Conservation (phyloP, 2,797 vertebrate species). For the Euthynnus affinis region DNA sequence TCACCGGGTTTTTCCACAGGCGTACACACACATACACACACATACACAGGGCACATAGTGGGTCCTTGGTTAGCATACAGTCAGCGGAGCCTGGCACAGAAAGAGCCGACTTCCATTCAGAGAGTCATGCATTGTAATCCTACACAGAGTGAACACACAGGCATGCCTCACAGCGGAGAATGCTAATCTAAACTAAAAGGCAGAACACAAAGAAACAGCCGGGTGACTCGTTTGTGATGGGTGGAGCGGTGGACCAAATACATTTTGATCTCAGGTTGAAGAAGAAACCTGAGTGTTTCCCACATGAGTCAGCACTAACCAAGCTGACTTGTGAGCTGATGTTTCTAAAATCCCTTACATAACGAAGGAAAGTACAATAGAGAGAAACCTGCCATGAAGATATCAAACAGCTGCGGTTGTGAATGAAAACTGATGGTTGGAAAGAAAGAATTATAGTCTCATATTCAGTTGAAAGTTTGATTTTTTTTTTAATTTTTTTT, state of each 20-base stretch:
- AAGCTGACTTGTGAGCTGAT: not conserved
- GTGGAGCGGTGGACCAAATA: slow-evolving; percentile 50
- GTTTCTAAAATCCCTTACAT: slow-evolving; percentile 4
- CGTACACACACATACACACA: slow-evolving; percentile 23
- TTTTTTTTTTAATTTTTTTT: not conserved
- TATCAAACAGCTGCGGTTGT: not conserved
- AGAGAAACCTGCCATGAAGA: not conserved
- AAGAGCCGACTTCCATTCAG: slow-evolving; percentile 69
- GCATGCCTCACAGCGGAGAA: slow-evolving; percentile 62
- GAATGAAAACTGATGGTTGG: slow-evolving; percentile 12
- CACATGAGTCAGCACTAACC: slow-evolving; percentile 41
- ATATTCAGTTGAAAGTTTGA: not conserved
- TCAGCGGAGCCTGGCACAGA: slow-evolving; percentile 76
- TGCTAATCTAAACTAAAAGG: slow-evolving; percentile 70
- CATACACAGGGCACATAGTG: slow-evolving; percentile 47
- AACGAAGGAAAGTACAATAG: not conserved
- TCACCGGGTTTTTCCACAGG: slow-evolving; percentile 81
- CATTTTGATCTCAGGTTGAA: slow-evolving; percentile 51
- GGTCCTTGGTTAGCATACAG: slow-evolving; percentile 58
- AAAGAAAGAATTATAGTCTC: not conserved
- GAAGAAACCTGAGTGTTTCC: slow-evolving; percentile 34
- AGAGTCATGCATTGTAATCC: slow-evolving; percentile 79
- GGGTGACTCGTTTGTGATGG: slow-evolving; percentile 52
- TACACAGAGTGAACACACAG: slow-evolving; percentile 75
- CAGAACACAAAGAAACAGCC: slow-evolving; percentile 60